Evolutionary conservation across 2,888 invertebrate genomes (phyloP), one percentile per base, ranked within the genome.

Genomic region (Athrips mouffetella): DNA sequence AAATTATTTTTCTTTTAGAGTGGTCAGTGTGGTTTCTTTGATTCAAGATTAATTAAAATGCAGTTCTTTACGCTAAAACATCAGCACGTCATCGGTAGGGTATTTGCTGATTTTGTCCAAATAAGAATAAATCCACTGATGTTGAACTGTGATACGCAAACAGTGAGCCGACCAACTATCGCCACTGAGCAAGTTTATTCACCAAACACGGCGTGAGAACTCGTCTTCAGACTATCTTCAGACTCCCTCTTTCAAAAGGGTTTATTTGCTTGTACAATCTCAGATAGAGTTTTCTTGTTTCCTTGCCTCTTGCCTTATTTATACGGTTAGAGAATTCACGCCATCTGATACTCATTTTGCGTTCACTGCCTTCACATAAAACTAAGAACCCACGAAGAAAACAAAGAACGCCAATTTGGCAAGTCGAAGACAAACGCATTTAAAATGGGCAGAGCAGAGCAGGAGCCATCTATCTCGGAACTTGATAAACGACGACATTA

Each of bases 401-500:
- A 83, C 81, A 82, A 80, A 82, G 81, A 77, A 69, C 76, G 77
- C 80, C 81, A 84, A 86, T 85, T 86, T 84, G 84, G 84, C 82
- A 80, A 84, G 80, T 84, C 75, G 80, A 78, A 86, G 87, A 86
- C 87, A 83, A 87, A 87, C 85, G 86, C 80, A 84, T 88, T 88
- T 88, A 88, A 88, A 87, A 88, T 87, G 88, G 87, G 86, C 76
- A 84, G 82, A 86, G 86, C 76, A 81, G 84, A 85, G 84, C 82
- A 77, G 78, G 75, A 72, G 75, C 80, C 81, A 88, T 88, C 86
- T 82, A 87, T 88, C 87, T 85, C 73, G 64, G 74, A 76, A 80
- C 83, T 84, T 87, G 88, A 88, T 86, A 88, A 87, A 88, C 82
- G 87, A 84, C 86, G 86, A 85, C 88, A 87, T 88, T 88, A 87